phyloP scores from a whole-genome alignment of 2,888 invertebrate genomes.

The Eupithecia exiguata region DNA sequence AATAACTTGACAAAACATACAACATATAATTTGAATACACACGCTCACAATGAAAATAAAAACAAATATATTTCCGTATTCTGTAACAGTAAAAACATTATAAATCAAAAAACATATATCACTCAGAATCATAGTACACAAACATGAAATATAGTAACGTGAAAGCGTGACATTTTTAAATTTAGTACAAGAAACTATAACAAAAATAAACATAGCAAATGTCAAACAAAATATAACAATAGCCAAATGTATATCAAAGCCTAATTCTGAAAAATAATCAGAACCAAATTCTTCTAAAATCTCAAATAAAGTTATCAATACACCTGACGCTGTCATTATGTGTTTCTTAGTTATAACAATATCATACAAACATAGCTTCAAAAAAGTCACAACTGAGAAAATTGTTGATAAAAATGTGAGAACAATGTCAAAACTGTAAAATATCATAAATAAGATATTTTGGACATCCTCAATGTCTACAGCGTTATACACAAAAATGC shows the following conservation, averaged over 20 bases:
- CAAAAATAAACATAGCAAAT: background rate
- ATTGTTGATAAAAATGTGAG: background rate
- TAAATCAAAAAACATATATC: constrained; percentile 24
- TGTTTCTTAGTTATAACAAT: background rate
- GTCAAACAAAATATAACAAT: background rate
- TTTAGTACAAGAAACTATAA: background rate
- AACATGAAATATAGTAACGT: constrained; percentile 8
- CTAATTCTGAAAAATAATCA: background rate
- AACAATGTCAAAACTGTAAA: background rate
- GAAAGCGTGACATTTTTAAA: background rate
- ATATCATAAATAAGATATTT: background rate
- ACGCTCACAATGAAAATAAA: background rate
- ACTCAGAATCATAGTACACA: constrained; percentile 11
- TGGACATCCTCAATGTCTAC: background rate
- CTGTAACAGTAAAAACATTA: constrained; percentile 21
- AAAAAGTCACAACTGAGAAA: background rate
- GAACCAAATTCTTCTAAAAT: background rate
- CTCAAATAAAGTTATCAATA: background rate
- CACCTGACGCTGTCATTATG: background rate
- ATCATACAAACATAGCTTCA: background rate
- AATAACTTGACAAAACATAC: background rate
- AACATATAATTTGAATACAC: background rate
- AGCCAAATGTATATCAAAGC: background rate
- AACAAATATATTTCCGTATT: constrained; percentile 1
- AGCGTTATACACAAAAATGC: background rate